These are phyloP conservation scores for Nymphalis urticae DNA, from an alignment of 2,888 invertebrate genomes.

Conservation along the genomic window DNA sequence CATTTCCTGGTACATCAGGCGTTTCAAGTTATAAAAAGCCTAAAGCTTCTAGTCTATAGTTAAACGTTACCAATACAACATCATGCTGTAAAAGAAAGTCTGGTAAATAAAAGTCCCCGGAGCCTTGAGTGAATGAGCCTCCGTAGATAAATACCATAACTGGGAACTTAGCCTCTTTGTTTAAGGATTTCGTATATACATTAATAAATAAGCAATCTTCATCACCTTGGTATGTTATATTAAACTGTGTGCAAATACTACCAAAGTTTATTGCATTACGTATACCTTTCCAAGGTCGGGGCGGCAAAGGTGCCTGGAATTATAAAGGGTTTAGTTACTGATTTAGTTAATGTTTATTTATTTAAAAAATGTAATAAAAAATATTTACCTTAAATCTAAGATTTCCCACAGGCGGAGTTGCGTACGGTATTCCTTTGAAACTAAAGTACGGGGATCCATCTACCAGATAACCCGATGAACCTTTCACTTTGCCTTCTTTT, in stretches of 20 bases:
- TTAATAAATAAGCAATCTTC: constrained; percentile 67
- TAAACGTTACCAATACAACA: constrained; percentile 68
- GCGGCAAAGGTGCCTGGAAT: constrained; percentile 61
- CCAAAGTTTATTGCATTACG: constrained; percentile 61
- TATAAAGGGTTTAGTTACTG: constrained; percentile 9
- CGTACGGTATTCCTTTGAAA: constrained; percentile 77
- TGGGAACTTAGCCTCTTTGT: constrained; percentile 49
- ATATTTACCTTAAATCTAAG: constrained; percentile 75
- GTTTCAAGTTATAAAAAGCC: constrained; percentile 56
- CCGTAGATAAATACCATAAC: constrained; percentile 74
- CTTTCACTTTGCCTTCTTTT: constrained; percentile 57
- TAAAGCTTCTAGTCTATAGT: constrained; percentile 60
- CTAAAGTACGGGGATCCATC: constrained; percentile 54
- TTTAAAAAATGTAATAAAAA: background rate
- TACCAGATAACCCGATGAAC: constrained; percentile 47
- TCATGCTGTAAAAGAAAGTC: constrained; percentile 63
- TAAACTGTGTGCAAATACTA: constrained; percentile 60
- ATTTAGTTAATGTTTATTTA: background rate
- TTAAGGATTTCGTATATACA: constrained; percentile 55
- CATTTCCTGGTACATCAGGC: constrained; percentile 65
- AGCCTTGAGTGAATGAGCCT: constrained; percentile 63
- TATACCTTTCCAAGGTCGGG: constrained; percentile 56
- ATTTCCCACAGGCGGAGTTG: constrained; percentile 70
- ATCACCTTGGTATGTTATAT: constrained; percentile 50
- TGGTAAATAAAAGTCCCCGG: constrained; percentile 60